Percentiles rank a stretch among this genome's conserved stretches.
phyloP scores from a whole-genome alignment of 2,888 invertebrate genomes.

The Agrotis exclamationis region DNA sequence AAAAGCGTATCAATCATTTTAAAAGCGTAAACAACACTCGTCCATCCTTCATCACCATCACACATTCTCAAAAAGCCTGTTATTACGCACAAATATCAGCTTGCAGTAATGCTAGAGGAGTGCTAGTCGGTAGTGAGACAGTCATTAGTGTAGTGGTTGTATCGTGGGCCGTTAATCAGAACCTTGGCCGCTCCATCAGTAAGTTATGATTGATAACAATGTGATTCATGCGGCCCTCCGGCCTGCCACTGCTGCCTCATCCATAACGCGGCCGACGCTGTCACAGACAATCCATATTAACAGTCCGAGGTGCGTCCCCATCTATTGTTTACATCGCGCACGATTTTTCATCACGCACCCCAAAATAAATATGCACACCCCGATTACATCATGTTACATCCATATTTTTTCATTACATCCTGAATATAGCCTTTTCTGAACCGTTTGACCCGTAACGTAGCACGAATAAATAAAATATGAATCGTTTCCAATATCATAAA shows the following conservation, averaged over 20 bases:
- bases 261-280: constrained; percentile 80
- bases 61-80: constrained; percentile 2
- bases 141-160: constrained; percentile 70
- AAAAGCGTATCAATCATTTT: constrained; percentile 16
- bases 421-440: constrained; percentile 40
- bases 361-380: constrained; percentile 58
- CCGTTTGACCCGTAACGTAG: constrained; percentile 50
- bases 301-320: constrained; percentile 65
- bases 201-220: constrained; percentile 88
- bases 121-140: constrained; percentile 53
- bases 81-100: constrained; percentile 16
- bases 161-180: constrained; percentile 76
- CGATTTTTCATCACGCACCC: constrained; percentile 65
- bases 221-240: constrained; percentile 75
- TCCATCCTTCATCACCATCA: constrained; percentile 2
- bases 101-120: constrained; percentile 25
- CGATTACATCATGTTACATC: constrained; percentile 58
- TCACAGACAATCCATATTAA: constrained; percentile 80
- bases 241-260: constrained; percentile 72
- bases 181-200: constrained; percentile 82
- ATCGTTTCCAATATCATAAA: constrained; percentile 58
- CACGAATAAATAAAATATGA: constrained; percentile 55
- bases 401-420: constrained; percentile 56
- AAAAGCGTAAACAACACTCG: constrained; percentile 3
- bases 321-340: constrained; percentile 62